phyloP scores from a whole-genome alignment of 1,140 invertebrate genomes.

The Ptiloglossa arizonensis region DNA sequence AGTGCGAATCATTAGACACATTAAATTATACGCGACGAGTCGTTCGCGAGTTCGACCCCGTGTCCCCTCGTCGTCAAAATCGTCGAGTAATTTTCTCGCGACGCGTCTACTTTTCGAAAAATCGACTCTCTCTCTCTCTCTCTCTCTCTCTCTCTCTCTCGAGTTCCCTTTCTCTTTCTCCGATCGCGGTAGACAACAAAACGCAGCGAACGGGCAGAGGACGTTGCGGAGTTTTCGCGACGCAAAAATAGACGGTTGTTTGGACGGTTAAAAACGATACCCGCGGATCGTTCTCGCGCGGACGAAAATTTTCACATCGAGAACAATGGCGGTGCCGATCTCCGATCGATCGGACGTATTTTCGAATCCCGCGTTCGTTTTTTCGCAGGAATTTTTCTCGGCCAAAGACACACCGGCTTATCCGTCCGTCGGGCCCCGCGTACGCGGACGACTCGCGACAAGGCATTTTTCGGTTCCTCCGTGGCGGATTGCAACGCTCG shows the following conservation, averaged over 20 bases:
- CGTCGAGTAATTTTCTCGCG: conserved; percentile 32
- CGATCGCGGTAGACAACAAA: conserved; percentile 4
- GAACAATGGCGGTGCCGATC: not conserved
- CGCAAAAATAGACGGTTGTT: conserved; percentile 30
- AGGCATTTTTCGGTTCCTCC: conserved; percentile 10
- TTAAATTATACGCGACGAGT: conserved; percentile 66
- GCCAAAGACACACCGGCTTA: not conserved
- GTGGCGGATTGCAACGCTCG: conserved; percentile 52
- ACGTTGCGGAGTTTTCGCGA: conserved; percentile 17
- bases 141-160: not conserved
- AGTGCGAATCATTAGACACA: conserved; percentile 73
- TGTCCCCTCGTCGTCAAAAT: too few species aligned
- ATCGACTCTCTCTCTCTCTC: not conserved
- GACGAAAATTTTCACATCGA: not conserved
- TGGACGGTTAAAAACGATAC: conserved; percentile 31
- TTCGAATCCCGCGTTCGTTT: conserved; percentile 29
- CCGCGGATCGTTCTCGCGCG: not conserved
- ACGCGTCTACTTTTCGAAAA: conserved; percentile 4
- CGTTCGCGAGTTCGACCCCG: conserved; percentile 38
- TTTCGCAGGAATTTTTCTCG: conserved; percentile 25
- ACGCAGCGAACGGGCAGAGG: conserved; percentile 7
- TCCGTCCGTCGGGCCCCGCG: not conserved
- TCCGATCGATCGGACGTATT: conserved; percentile 39
- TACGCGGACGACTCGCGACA: not conserved
- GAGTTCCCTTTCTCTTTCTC: not conserved